A percentile compares a stretch with the other conserved stretches of the same genome.
Conservation (phyloP, 2,113 vertebrate genomes). For the Sapayoa aenigma region DNA sequence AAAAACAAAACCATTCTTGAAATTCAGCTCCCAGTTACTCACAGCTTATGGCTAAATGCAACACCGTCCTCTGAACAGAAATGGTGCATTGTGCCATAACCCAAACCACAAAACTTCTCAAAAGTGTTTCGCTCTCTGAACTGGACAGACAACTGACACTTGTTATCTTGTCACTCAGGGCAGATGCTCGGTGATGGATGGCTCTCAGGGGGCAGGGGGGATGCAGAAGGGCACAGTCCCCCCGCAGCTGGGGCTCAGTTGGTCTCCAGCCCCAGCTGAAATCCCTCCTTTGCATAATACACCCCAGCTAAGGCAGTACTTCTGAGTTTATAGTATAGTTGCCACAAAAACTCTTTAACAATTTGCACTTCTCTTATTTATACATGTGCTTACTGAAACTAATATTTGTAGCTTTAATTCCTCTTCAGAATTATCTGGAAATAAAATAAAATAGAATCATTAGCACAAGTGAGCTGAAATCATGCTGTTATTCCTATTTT, state of each 20-base stretch:
- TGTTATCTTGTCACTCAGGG: background rate
- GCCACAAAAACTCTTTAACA: background rate
- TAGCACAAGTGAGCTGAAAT: background rate
- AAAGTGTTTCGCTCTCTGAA: background rate
- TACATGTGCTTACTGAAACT: background rate
- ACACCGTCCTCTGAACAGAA: background rate
- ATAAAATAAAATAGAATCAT: background rate
- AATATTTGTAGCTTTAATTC: background rate
- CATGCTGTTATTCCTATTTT: background rate
- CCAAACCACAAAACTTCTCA: background rate
- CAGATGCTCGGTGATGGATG: constrained; percentile 25
- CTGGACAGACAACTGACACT: background rate
- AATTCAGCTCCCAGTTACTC: background rate
- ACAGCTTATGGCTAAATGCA: background rate
- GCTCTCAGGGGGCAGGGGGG: background rate
- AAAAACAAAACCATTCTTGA: background rate
- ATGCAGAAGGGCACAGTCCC: background rate
- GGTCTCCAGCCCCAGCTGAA: background rate
- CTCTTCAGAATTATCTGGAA: background rate
- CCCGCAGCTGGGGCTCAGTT: constrained; percentile 21
- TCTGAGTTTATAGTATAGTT: background rate
- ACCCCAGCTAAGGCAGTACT: background rate
- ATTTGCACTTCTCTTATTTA: background rate
- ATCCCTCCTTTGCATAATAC: background rate
- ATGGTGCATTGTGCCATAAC: background rate